Base-by-base conservation (phyloP, 1,140 invertebrate genomes). In the Araneus ventricosus region DNA sequence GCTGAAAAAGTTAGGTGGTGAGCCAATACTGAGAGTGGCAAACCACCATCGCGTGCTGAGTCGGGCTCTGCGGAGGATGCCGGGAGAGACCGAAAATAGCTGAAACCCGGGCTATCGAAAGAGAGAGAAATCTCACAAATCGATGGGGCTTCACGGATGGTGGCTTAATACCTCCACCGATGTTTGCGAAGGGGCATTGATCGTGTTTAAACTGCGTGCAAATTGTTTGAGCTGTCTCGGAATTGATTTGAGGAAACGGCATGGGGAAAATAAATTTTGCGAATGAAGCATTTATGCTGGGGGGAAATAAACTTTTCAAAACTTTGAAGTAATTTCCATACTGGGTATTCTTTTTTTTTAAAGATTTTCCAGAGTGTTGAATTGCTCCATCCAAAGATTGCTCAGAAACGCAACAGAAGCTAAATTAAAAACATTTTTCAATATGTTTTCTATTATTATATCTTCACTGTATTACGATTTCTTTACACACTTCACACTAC, bases 181-280 rank as follows among this genome's bases (percentile, higher is more conserved):
- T 75, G 70, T 75, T 75, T 75, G 70, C 30, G 20, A 37, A 75
- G 27, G 20, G 17, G 34, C 70, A 75, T 75, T 75, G 70, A 75
- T 75, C 70, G 70, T 75, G 70, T 75, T 75, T 75, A 75, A 75
- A 75, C 70, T 34, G 70, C 34, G 70, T 75, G 70, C 37, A 75
- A 75, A 75, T 75, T 75, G 70, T 75, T 75, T 75, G 70, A 34
- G 17, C 34, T 75, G 70, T 75, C n/a, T 75, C 14, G 5, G 70
- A 34, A 37, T 75, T 34, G 70, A 37, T 75, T 75, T 75, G 30
- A 34, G 70, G 20, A 75, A 34, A 20, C 4, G 30, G 34, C 4
- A 14, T 2, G 6, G 20, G 4, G 27, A 22, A 20, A 75, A 75
- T 34, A 37, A 34, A 37, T 75, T 75, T 67, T 67, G 10, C 63